A percentile compares a stretch with the other conserved stretches of the same genome.
phyloP scores from a whole-genome alignment of 2,113 vertebrate species.

The Galemys pyrenaicus region DNA sequence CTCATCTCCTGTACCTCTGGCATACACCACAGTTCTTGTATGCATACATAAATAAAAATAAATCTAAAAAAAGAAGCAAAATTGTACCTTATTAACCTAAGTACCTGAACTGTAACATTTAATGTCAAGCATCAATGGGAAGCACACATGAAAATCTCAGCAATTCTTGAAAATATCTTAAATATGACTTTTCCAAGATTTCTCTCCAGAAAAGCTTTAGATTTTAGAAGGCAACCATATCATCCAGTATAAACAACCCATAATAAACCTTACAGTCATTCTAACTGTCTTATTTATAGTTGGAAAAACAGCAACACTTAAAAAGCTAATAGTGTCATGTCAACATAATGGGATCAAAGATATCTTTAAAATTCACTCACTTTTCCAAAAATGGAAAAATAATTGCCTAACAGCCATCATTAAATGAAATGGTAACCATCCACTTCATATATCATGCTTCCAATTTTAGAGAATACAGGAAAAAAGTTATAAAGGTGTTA shows the following conservation, averaged over 20 bases:
- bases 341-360: background rate
- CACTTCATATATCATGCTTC: background rate
- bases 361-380: background rate
- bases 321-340: background rate
- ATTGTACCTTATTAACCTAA: slow-evolving; percentile 5
- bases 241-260: background rate
- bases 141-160: background rate
- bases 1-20: too few relatives aligned
- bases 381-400: background rate
- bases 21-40: too few relatives aligned
- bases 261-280: background rate
- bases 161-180: background rate
- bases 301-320: background rate
- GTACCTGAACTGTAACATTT: background rate
- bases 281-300: background rate
- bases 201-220: background rate
- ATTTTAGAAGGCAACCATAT: background rate
- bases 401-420: background rate
- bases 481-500: background rate
- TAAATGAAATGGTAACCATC: slow-evolving; percentile 1
- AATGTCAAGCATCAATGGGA: background rate
- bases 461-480: background rate
- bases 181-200: background rate
- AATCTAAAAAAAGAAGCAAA: background rate
- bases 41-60: too few relatives aligned